Evolutionary conservation across 2,797 vertebrate species (phyloP).

Genomic region (Pseudopleuronectes americanus): DNA sequence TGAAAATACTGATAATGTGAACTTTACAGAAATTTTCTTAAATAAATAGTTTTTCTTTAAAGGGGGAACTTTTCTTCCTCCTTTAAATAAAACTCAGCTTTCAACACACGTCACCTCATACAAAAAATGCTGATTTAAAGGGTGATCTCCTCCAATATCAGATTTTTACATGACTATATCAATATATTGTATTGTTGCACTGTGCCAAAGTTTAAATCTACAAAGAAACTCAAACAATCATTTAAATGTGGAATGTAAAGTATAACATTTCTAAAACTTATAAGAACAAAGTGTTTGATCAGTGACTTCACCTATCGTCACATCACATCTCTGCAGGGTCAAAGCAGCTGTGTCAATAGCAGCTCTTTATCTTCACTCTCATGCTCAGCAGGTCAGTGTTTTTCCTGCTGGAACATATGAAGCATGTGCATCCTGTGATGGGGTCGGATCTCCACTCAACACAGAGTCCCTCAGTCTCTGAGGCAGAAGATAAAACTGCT

Average conservation of each 20-base stretch:
- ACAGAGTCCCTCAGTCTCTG: conserved; percentile 18
- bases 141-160: no score
- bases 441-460: conserved; percentile 23
- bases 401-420: conserved; percentile 52
- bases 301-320: conserved; percentile 12
- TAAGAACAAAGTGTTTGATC: background rate
- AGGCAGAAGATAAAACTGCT: background rate
- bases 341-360: conserved; percentile 69
- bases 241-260: background rate
- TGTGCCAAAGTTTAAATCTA: background rate
- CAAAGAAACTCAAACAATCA: background rate
- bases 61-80: no score
- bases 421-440: conserved; percentile 31
- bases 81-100: no score
- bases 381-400: conserved; percentile 38
- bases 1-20: no score
- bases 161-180: background rate
- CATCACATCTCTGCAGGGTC: conserved; percentile 33
- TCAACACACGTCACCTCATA: no score
- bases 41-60: no score
- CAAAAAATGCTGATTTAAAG: no score
- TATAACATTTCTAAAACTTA: background rate
- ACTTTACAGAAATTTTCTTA: no score
- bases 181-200: background rate
- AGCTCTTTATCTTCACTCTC: conserved; percentile 45